Evolutionary conservation across 2,797 vertebrate species (phyloP).

Genomic region (Distichodus sexfasciatus): DNA sequence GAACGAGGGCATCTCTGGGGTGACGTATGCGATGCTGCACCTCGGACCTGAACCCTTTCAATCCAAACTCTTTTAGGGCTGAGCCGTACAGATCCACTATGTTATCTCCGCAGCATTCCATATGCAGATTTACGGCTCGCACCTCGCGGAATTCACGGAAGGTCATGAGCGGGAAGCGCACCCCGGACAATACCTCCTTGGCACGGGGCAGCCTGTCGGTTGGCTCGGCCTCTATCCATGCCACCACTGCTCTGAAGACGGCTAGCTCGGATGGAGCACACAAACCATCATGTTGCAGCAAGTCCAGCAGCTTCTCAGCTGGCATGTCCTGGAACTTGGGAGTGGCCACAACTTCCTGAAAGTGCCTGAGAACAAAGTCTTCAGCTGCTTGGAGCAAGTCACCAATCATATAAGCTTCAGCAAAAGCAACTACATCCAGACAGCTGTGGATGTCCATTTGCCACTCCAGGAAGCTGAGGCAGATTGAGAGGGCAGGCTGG

Average conservation of each 20-base stretch:
- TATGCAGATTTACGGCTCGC: conserved; percentile 70
- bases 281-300: conserved; percentile 75
- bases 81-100: conserved; percentile 68
- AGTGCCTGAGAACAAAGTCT: conserved; percentile 80
- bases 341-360: conserved; percentile 75
- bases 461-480: conserved; percentile 73
- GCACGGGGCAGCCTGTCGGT: conserved; percentile 66
- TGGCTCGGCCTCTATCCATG: conserved; percentile 79
- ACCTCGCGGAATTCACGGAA: conserved; percentile 85
- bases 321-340: conserved; percentile 80
- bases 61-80: conserved; percentile 64
- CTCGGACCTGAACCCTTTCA: conserved; percentile 55
- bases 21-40: conserved; percentile 68
- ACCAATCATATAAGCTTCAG: conserved; percentile 75
- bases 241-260: conserved; percentile 78
- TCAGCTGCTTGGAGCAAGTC: conserved; percentile 73
- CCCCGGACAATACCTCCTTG: conserved; percentile 71
- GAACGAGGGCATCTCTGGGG: conserved; percentile 75
- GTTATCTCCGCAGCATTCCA: conserved; percentile 63
- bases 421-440: conserved; percentile 78
- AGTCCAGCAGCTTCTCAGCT: conserved; percentile 70
- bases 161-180: conserved; percentile 90
- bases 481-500: conserved; percentile 75
- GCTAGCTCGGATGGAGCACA: conserved; percentile 79
- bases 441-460: conserved; percentile 74